phyloP scores from a whole-genome alignment of 2,797 vertebrate species.

The Dermochelys coriacea region DNA sequence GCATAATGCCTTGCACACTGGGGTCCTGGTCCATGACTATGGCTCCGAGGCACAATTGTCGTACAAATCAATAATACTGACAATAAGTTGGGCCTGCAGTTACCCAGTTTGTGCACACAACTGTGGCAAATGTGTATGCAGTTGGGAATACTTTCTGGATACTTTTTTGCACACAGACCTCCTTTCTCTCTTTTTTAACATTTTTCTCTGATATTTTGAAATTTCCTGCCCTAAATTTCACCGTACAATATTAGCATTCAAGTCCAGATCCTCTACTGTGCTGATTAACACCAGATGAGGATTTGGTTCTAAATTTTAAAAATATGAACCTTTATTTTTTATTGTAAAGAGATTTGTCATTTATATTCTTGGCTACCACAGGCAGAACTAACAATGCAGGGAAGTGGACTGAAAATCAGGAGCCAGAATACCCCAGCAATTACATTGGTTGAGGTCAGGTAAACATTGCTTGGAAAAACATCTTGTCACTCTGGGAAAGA shows the following conservation, averaged over 20 bases:
- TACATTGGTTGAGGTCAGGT: not conserved
- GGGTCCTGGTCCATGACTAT: not conserved
- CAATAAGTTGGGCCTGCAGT: not conserved
- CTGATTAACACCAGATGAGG: not conserved
- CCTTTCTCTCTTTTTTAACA: not conserved
- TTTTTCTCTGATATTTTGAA: not conserved
- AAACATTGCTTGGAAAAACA: not conserved
- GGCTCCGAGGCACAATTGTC: not conserved
- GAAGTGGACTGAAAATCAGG: not conserved
- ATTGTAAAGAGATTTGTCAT: not conserved
- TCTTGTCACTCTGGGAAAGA: not conserved
- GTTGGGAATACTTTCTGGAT: fast-evolving
- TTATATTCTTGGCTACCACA: not conserved
- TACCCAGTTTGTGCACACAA: not conserved
- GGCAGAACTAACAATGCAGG: not conserved
- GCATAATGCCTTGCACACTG: too few relatives aligned
- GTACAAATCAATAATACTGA: not conserved
- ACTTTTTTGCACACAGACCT: not conserved
- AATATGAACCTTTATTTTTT: not conserved
- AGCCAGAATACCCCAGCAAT: not conserved
- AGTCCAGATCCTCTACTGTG: not conserved
- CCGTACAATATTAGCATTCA: not conserved
- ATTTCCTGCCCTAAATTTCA: not conserved
- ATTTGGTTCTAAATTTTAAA: not conserved
- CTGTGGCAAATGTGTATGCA: not conserved